These are phyloP conservation scores for Campoplex nolae DNA, from an alignment of 2,888 invertebrate genomes.

Conservation along the genomic window DNA sequence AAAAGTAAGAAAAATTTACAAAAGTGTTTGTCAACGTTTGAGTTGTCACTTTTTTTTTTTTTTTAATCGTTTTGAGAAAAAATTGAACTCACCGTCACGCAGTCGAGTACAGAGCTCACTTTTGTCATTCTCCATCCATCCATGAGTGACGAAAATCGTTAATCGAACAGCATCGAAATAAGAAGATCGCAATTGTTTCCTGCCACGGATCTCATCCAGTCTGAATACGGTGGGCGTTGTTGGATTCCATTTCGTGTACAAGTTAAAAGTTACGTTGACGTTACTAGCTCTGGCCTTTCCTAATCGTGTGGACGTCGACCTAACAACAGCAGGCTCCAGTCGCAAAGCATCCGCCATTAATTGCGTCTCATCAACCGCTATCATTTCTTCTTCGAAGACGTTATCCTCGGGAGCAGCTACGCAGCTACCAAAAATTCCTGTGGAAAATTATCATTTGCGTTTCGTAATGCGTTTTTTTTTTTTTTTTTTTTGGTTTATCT, in stretches of 20 bases:
- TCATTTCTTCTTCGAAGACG: no score
- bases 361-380: no score
- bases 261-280: background rate
- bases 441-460: background rate
- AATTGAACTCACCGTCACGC: slow-evolving; percentile 28
- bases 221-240: background rate
- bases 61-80: background rate
- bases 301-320: background rate
- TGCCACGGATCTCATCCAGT: background rate
- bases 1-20: no score
- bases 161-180: background rate
- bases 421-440: background rate
- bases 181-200: background rate
- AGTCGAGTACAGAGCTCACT: slow-evolving; percentile 22
- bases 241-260: slow-evolving; percentile 22
- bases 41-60: background rate
- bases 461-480: background rate
- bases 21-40: background rate
- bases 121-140: background rate
- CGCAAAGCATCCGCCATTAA: background rate
- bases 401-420: background rate
- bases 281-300: background rate
- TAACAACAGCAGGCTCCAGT: background rate
- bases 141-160: slow-evolving; percentile 38
- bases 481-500: background rate